phyloP scores from a whole-genome alignment of 2,797 vertebrate genomes.

The Florisuga fusca region DNA sequence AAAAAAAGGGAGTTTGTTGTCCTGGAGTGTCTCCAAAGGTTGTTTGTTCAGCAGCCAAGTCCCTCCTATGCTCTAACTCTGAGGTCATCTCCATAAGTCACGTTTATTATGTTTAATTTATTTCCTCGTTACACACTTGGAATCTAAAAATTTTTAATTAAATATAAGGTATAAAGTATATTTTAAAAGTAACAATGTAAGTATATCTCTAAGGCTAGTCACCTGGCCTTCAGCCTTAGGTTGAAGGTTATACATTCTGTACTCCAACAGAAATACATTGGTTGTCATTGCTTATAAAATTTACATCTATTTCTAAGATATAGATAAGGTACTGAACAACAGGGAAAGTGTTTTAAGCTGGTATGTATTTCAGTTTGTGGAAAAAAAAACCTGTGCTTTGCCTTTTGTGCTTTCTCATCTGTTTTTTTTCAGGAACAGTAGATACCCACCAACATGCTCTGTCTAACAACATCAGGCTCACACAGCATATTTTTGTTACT shows the following conservation, averaged over 20 bases:
- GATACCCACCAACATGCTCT: background rate
- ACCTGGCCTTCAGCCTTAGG: background rate
- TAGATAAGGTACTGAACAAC: background rate
- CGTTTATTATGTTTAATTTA: conserved; percentile 42
- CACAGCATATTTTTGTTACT: background rate
- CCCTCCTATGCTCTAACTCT: conserved; percentile 48
- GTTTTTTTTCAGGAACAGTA: background rate
- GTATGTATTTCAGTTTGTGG: background rate
- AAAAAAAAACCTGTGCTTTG: background rate
- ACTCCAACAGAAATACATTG: background rate
- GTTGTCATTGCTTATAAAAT: background rate
- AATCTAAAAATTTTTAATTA: background rate
- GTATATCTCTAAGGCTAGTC: background rate
- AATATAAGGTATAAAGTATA: background rate
- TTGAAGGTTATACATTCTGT: background rate
- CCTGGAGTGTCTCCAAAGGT: conserved; percentile 68
- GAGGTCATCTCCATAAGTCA: conserved; percentile 52
- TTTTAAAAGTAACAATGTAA: background rate
- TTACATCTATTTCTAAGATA: background rate
- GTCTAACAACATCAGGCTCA: background rate
- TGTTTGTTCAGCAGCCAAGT: conserved; percentile 60
- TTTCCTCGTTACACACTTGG: background rate
- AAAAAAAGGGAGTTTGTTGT: conserved; percentile 69
- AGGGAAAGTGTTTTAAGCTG: background rate
- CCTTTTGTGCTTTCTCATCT: background rate